Evolutionary conservation across 2,113 vertebrate species (phyloP).

Genomic region (Tauraco erythrolophus): DNA sequence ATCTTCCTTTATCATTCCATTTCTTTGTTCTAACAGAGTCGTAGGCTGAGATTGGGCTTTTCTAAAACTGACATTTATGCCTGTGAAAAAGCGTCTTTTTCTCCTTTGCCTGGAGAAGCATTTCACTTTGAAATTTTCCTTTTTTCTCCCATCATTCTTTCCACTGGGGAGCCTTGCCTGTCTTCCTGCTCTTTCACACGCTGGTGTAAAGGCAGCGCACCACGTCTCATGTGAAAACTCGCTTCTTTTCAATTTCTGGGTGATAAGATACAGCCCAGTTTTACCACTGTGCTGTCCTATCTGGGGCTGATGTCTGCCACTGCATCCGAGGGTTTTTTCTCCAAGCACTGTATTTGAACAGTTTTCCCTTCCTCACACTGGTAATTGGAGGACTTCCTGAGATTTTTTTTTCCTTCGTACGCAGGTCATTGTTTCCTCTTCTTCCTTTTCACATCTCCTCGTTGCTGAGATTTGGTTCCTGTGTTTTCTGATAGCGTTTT

Average conservation of each 20-base stretch:
- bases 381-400: background rate
- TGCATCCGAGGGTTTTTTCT: background rate
- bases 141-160: background rate
- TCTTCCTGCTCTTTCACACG: background rate
- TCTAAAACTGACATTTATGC: background rate
- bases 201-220: background rate
- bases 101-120: background rate
- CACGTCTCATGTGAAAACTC: background rate
- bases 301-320: background rate
- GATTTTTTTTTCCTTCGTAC: background rate
- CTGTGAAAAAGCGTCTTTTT: background rate
- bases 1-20: background rate
- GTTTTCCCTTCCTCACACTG: background rate
- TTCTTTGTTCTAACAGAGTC: background rate
- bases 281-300: rapidly evolving
- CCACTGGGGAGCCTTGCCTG: rapidly evolving
- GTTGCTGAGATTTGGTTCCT: background rate
- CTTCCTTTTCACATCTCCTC: background rate
- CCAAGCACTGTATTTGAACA: background rate
- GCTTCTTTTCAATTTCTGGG: background rate
- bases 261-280: background rate
- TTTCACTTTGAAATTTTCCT: background rate
- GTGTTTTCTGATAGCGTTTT: background rate
- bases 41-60: background rate
- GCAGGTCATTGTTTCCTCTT: background rate